These are phyloP conservation scores for Bubo blakistoni DNA, from an alignment of 2,113 vertebrate genomes.

Conservation along the genomic window DNA sequence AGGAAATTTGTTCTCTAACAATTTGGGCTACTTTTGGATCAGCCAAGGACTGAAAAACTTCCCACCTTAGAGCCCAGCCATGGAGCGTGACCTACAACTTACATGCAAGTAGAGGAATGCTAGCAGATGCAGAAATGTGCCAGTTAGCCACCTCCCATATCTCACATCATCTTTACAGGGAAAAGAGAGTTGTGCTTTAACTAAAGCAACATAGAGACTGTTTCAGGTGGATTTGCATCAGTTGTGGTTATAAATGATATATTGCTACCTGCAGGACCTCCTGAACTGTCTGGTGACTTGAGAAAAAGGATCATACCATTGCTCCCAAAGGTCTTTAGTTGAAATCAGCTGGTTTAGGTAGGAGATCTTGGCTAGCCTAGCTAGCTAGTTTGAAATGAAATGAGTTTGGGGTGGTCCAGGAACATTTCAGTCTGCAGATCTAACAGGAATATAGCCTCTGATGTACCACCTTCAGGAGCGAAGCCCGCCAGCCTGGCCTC, in stretches of 20 bases:
- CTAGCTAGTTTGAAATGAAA: not conserved
- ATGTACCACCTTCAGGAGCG: fast-evolving
- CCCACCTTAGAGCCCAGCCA: not conserved
- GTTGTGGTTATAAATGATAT: not conserved
- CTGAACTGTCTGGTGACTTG: not conserved
- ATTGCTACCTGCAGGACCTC: not conserved
- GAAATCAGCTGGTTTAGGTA: not conserved
- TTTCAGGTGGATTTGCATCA: not conserved
- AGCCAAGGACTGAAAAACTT: not conserved
- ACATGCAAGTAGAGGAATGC: not conserved
- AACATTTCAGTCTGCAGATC: not conserved
- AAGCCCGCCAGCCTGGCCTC: not conserved
- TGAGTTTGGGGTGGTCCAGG: not conserved
- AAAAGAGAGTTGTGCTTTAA: not conserved
- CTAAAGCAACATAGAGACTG: fast-evolving
- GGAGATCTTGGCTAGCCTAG: not conserved
- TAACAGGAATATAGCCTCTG: not conserved
- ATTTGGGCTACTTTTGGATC: not conserved
- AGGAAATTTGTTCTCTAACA: not conserved
- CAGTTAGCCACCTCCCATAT: not conserved
- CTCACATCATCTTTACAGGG: not conserved
- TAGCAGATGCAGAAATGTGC: not conserved
- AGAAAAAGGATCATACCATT: not conserved
- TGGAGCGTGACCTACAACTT: not conserved
- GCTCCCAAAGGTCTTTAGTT: not conserved